A percentile compares a stretch with the other conserved stretches of the same genome.
Conservation (phyloP, 2,888 invertebrate genomes). For the Elmis aenea region DNA sequence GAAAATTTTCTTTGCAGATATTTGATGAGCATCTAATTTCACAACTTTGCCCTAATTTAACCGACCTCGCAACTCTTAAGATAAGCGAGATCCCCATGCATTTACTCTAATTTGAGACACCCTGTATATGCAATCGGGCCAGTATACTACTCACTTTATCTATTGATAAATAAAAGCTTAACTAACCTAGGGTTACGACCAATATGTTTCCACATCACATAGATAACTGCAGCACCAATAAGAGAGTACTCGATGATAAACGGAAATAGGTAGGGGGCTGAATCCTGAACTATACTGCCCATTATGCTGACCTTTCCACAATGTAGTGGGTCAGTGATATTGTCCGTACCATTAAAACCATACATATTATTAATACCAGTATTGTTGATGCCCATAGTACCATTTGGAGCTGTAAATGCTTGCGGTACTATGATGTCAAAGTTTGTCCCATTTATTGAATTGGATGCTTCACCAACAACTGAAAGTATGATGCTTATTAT, state of each 20-base stretch:
- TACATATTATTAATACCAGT: no score
- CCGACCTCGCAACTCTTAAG: no score
- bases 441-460: conserved; percentile 33
- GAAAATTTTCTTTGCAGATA: no score
- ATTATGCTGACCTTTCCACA: conserved; percentile 85
- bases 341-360: conserved; percentile 45
- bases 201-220: conserved; percentile 95
- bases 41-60: no score
- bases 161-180: conserved; percentile 9
- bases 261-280: conserved; percentile 92
- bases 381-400: no score
- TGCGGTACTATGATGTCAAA: conserved; percentile 39
- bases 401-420: conserved; percentile 25
- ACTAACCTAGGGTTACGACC: conserved; percentile 75
- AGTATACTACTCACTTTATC: no score
- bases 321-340: conserved; percentile 50
- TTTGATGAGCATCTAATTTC: no score
- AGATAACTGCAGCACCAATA: conserved; percentile 91
- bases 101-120: no score
- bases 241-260: conserved; percentile 94
- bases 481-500: conserved; percentile 2
- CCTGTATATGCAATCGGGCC: no score
- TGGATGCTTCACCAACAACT: conserved; percentile 23
- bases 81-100: no score
- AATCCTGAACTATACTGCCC: conserved; percentile 88